Evolutionary conservation across 1,140 invertebrate species (phyloP).

Genomic region (Dreissena polymorpha): DNA sequence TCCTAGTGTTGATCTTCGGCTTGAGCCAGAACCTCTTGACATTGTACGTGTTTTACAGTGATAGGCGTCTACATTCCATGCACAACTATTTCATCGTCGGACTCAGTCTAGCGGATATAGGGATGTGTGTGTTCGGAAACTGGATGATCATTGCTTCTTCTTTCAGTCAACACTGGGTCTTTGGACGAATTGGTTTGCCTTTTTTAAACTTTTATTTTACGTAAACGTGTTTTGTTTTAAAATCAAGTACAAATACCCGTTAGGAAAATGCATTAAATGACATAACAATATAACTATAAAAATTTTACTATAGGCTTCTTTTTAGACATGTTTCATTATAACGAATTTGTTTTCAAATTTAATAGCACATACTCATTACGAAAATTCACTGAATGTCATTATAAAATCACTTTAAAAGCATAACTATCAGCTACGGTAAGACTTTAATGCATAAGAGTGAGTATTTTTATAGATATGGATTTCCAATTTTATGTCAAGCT

Average conservation of each 20-base stretch:
- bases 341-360: too few relatives aligned
- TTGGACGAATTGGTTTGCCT: constrained; percentile 3
- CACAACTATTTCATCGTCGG: constrained; percentile 19
- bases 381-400: too few relatives aligned
- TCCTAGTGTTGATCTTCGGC: not conserved
- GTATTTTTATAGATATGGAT: too few relatives aligned
- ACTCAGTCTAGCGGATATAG: not conserved
- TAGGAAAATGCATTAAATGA: not conserved
- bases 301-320: too few relatives aligned
- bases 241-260: not conserved
- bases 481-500: too few relatives aligned
- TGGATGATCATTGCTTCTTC: constrained; percentile 12
- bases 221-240: not conserved
- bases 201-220: not conserved
- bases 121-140: not conserved
- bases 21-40: not conserved
- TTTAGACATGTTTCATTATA: too few relatives aligned
- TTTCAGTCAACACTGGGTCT: not conserved
- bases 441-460: too few relatives aligned
- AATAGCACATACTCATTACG: too few relatives aligned
- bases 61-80: not conserved
- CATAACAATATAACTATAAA: not conserved
- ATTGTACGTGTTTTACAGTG: not conserved
- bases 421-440: too few relatives aligned
- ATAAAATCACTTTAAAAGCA: too few relatives aligned